phyloP scores from a whole-genome alignment of 35 echinoderm and acorn worm species.

The Lytechinus variegatus region DNA sequence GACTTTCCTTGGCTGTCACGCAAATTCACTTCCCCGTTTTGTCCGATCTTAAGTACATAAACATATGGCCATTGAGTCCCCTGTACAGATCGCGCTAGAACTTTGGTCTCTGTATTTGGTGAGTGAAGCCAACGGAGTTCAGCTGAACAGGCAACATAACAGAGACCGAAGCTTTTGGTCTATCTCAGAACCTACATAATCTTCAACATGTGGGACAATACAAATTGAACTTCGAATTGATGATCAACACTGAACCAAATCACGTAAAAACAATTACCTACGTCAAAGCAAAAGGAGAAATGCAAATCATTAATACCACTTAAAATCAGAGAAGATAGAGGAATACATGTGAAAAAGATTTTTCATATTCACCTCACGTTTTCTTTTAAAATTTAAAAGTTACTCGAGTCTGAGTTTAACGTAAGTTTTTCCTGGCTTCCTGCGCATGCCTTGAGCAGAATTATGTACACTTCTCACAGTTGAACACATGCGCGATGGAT shows the following conservation, averaged over 20 bases:
- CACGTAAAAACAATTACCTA: background rate
- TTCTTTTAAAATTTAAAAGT: background rate
- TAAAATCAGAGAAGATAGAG: background rate
- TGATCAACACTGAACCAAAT: background rate
- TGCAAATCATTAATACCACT: background rate
- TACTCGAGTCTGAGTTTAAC: too few relatives aligned
- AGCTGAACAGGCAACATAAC: too few relatives aligned
- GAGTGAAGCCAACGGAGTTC: too few relatives aligned
- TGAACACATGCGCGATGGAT: background rate
- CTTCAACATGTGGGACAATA: background rate
- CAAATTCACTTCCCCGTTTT: too few relatives aligned
- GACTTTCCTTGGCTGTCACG: too few relatives aligned
- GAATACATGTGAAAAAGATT: background rate
- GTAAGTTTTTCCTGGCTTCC: background rate
- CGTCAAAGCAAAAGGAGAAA: background rate
- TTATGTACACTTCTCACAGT: background rate
- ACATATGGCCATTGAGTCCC: too few relatives aligned
- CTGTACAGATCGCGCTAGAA: too few relatives aligned
- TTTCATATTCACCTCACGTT: background rate
- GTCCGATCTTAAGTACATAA: too few relatives aligned
- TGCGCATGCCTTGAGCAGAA: background rate
- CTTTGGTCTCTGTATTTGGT: too few relatives aligned
- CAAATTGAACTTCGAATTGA: background rate
- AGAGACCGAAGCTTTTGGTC: too few relatives aligned
- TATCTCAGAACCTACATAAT: background rate